Evolutionary conservation across 92 coral and sea anemone genomes (phyloP).

Genomic region (Micromussa lordhowensis): DNA sequence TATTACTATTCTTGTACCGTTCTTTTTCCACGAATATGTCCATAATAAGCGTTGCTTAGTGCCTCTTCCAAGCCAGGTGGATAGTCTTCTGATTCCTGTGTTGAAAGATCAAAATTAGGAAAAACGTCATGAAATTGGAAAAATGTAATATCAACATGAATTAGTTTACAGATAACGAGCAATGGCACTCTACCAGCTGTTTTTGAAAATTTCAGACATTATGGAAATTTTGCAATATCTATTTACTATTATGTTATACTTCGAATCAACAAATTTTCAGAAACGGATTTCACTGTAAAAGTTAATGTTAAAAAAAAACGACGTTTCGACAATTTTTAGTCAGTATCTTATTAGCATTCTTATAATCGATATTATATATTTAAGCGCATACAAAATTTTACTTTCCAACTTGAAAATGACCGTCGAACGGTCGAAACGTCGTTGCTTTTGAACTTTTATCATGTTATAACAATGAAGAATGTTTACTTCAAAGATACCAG

Average conservation of each 20-base stretch:
- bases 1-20: conserved; percentile 5
- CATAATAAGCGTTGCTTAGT: conserved; percentile 26
- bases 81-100: conserved; percentile 7
- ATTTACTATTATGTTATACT: background rate
- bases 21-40: conserved; percentile 55
- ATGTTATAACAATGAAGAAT: background rate
- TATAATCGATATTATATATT: no score
- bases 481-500: background rate
- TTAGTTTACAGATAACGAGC: background rate
- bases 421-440: no score
- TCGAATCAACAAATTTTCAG: no score
- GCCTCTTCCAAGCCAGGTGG: conserved; percentile 33
- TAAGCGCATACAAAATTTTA: no score
- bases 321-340: no score
- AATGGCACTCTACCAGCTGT: background rate
- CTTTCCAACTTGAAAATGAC: no score
- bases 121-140: background rate
- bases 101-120: no score
- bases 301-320: no score
- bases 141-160: background rate
- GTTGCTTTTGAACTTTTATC: no score
- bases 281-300: no score
- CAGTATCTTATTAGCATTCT: no score
- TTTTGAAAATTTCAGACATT: background rate
- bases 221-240: background rate